Evolutionary conservation across 1,140 invertebrate genomes (phyloP).

Genomic region (Nasonia giraulti): DNA sequence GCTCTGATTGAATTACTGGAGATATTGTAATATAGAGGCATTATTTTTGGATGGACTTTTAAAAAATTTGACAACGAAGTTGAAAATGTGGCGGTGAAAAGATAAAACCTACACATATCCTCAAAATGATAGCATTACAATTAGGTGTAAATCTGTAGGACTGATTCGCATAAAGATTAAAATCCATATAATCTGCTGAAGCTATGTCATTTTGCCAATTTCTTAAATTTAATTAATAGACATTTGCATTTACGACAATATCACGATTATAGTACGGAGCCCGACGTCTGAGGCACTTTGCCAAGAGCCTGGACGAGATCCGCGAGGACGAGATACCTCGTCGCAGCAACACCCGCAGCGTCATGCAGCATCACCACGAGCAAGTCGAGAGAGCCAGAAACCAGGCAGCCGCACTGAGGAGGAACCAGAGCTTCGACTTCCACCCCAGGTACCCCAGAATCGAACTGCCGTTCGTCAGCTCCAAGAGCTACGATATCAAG

Average conservation of each 20-base stretch:
- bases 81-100: too few relatives aligned
- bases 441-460: slow-evolving; percentile 58
- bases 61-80: too few relatives aligned
- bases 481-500: slow-evolving; percentile 62
- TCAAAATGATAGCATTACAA: too few relatives aligned
- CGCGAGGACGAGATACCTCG: slow-evolving; percentile 59
- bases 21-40: too few relatives aligned
- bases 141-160: too few relatives aligned
- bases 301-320: slow-evolving; percentile 67
- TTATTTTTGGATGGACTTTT: too few relatives aligned
- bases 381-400: background rate
- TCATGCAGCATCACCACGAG: slow-evolving; percentile 30
- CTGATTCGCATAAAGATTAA: too few relatives aligned
- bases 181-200: too few relatives aligned
- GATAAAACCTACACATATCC: too few relatives aligned
- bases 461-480: slow-evolving; percentile 48
- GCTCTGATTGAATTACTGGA: too few relatives aligned
- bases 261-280: background rate
- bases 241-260: background rate
- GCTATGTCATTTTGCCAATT: too few relatives aligned
- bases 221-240: background rate
- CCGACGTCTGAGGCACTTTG: slow-evolving; percentile 57
- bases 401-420: slow-evolving; percentile 50
- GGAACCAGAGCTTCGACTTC: slow-evolving; percentile 70
- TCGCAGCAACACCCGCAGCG: slow-evolving; percentile 59